A percentile compares a stretch with the other conserved stretches of the same genome.
Evolutionary conservation across 2,797 vertebrate genomes (phyloP).

Genomic region (Lateolabrax maculatus): DNA sequence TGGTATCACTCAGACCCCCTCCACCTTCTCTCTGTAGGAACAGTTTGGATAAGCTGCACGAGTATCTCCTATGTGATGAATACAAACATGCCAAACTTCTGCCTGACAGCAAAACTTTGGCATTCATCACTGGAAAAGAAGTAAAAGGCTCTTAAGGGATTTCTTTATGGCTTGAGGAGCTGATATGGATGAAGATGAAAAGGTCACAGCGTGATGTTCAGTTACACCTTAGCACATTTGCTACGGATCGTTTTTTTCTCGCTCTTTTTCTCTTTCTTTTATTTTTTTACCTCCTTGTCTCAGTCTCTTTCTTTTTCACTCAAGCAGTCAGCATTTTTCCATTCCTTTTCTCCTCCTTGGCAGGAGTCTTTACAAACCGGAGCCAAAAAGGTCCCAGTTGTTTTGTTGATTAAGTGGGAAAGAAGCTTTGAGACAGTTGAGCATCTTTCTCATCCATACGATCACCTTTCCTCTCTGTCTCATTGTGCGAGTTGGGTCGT

Average conservation of each 20-base stretch:
- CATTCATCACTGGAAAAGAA: slow-evolving; percentile 40
- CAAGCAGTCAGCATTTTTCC: slow-evolving; percentile 20
- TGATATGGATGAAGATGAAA: slow-evolving; percentile 53
- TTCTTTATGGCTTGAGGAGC: slow-evolving; percentile 43
- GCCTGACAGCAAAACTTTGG: slow-evolving; percentile 44
- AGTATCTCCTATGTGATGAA: slow-evolving; percentile 73
- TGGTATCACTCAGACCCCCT: slow-evolving; percentile 75
- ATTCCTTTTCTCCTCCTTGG: slow-evolving; percentile 16
- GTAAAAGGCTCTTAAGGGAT: slow-evolving; percentile 34
- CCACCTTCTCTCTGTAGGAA: slow-evolving; percentile 36
- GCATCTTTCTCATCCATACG: slow-evolving; percentile 8
- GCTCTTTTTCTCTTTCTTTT: background rate
- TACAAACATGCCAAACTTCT: slow-evolving; percentile 62
- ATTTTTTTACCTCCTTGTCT: background rate
- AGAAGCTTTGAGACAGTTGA: background rate
- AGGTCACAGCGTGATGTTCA: slow-evolving; percentile 32
- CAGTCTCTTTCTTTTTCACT: background rate
- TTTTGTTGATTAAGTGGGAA: slow-evolving; percentile 34
- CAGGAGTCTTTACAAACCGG: slow-evolving; percentile 9
- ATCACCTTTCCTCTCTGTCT: background rate
- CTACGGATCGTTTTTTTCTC: slow-evolving; percentile 7
- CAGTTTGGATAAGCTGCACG: slow-evolving; percentile 72
- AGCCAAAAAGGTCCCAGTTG: slow-evolving; percentile 4
- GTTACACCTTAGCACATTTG: slow-evolving; percentile 33
- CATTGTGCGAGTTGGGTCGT: too few relatives aligned